These are phyloP conservation scores for Catotricha subobsoleta DNA, from an alignment of 2,888 invertebrate genomes.

Conservation along the genomic window DNA sequence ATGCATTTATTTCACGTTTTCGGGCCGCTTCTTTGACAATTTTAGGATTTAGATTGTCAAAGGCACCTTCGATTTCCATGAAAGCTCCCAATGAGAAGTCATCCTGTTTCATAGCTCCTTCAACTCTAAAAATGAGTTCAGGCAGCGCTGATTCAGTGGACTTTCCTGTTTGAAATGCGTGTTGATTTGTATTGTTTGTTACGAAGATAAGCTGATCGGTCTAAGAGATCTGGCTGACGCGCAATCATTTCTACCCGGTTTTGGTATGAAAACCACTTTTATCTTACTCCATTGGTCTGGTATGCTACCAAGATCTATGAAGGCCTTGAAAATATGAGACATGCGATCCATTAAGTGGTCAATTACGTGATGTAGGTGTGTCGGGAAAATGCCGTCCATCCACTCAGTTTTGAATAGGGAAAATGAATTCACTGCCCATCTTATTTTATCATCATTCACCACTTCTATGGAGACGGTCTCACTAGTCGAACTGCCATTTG, in stretches of 20 bases:
- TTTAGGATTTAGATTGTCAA: not conserved
- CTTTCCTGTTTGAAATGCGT: constrained; percentile 12
- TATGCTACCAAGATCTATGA: not conserved
- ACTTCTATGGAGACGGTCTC: too few species aligned
- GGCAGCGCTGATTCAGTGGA: constrained; percentile 9
- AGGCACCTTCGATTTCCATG: not conserved
- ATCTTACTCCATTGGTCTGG: not conserved
- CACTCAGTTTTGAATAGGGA: too few species aligned
- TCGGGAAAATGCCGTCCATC: too few species aligned
- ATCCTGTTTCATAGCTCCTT: not conserved
- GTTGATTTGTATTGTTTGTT: constrained; percentile 10
- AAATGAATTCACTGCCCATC: too few species aligned
- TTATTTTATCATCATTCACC: too few species aligned
- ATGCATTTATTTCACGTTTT: not conserved
- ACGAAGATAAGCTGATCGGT: constrained; percentile 7
- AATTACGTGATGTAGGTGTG: too few species aligned
- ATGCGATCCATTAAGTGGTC: too few species aligned
- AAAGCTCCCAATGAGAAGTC: not conserved
- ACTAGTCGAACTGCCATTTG: too few species aligned
- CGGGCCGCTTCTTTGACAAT: not conserved
- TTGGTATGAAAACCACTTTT: constrained; percentile 9
- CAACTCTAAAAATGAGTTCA: not conserved
- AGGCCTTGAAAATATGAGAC: too few species aligned
- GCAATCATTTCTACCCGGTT: constrained; percentile 3
- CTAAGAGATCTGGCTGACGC: constrained; percentile 3